These are phyloP conservation scores for Myiothlypis coronata DNA, from an alignment of 2,797 vertebrate genomes.

Conservation along the genomic window DNA sequence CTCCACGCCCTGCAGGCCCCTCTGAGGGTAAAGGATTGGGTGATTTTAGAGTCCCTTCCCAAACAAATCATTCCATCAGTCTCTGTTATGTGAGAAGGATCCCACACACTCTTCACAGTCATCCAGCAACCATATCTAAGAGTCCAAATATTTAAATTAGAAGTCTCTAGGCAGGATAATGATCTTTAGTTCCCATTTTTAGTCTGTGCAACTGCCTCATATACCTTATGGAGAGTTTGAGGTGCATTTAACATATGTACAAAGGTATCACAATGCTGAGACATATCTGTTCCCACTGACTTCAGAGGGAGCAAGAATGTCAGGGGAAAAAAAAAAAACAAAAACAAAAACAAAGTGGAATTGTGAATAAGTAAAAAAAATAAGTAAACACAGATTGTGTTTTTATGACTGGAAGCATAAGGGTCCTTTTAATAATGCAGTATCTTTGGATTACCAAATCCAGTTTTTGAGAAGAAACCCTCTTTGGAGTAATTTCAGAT, in stretches of 20 bases:
- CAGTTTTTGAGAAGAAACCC: background rate
- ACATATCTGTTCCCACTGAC: background rate
- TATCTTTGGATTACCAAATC: background rate
- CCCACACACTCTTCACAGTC: background rate
- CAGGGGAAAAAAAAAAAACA: accelerated
- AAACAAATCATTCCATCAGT: background rate
- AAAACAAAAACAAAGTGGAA: background rate
- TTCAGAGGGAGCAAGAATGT: background rate
- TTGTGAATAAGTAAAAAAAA: background rate
- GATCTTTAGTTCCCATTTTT: background rate
- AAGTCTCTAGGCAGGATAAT: background rate
- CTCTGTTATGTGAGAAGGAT: background rate
- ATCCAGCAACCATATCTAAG: background rate
- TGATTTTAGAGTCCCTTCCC: background rate
- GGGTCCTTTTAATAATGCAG: conserved; percentile 23
- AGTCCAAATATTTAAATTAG: background rate
- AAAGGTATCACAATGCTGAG: background rate
- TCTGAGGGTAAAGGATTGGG: background rate
- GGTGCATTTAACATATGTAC: too few species aligned
- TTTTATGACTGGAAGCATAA: background rate
- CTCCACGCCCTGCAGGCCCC: background rate
- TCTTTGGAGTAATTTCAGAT: conserved; percentile 16
- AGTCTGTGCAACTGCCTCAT: background rate
- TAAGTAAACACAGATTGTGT: background rate
- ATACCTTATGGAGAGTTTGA: background rate